Base-by-base conservation (phyloP, 2,113 vertebrate genomes). In the Anoplopoma fimbria region DNA sequence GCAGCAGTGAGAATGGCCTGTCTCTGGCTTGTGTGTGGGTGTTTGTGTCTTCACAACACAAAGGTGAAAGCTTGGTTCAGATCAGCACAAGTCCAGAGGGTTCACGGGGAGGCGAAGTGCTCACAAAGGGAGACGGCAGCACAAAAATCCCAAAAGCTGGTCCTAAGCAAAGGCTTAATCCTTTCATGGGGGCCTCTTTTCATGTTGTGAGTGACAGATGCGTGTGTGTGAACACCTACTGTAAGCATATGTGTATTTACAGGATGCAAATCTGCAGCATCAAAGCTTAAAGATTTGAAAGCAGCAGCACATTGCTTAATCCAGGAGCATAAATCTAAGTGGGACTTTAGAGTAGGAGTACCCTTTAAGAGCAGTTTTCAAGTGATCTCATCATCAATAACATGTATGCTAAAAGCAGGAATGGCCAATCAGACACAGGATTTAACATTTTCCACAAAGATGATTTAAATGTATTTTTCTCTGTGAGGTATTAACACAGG, bases 121-220 rank as follows among this genome's bases (percentile, higher is more conserved):
- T 72, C 64, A 38, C 38, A 73, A 25, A 81, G 31, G 29, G 27
- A 71, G 40, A 81, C 65, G 45, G 62, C 8, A 21, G 42, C 63
- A 72, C 3, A 33, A 40, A 82, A 67, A 83, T 58, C 65, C 69
- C 71, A 34, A 82, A 86, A 79, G 79, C 70, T 9, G 49, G 25
- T 70, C 55, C 60, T 19, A 12, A 74, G 87, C 68, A 64, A 71
- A 75, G 40, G 53, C 74, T 81, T 79, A 72, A 88, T 42, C 80
- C 88, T 82, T 90, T 92, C 58, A 90, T 83, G 77, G 55, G 65
- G 71, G 29, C 65, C 23, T 69, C 77, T 33, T 86, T 88, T 89
- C 75, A 90, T 87, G 77, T 81, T 9, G 33, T 69, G 47, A 76
- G 67, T 69, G 83, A 82, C 64, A 45, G 79, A 71, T 63, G 70